phyloP scores from a whole-genome alignment of 2,113 vertebrate genomes.

The Carlito syrichta region DNA sequence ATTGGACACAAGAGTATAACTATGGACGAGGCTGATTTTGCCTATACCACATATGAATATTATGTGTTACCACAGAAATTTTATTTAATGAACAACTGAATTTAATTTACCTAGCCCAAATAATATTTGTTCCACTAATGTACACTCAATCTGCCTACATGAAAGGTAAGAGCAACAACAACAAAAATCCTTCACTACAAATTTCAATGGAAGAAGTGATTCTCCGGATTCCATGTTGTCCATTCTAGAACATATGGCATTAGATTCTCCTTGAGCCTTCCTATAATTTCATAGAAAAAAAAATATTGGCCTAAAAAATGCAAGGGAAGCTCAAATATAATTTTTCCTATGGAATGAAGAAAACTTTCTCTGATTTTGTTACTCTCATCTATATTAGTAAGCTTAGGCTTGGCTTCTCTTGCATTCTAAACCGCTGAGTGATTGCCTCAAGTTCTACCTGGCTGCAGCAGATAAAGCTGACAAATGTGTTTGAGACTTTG shows the following conservation, averaged over 20 bases:
- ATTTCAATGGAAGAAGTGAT: not conserved
- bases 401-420: not conserved
- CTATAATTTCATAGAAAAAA: not conserved
- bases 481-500: not conserved
- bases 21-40: not conserved
- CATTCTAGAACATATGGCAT: not conserved
- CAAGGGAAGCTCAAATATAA: not conserved
- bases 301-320: not conserved
- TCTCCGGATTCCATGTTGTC: not conserved
- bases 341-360: not conserved
- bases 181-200: not conserved
- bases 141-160: not conserved
- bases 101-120: not conserved
- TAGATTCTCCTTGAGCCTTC: not conserved
- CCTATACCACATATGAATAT: not conserved
- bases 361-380: not conserved
- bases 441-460: constrained; percentile 61
- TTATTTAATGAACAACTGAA: not conserved
- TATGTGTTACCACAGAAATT: not conserved
- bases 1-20: not conserved
- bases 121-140: no score
- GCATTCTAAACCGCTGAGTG: constrained; percentile 35
- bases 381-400: not conserved
- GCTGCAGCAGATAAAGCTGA: constrained; percentile 60
- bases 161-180: not conserved